phyloP scores from a whole-genome alignment of 2,797 vertebrate species.

The Hyperoplus immaculatus region DNA sequence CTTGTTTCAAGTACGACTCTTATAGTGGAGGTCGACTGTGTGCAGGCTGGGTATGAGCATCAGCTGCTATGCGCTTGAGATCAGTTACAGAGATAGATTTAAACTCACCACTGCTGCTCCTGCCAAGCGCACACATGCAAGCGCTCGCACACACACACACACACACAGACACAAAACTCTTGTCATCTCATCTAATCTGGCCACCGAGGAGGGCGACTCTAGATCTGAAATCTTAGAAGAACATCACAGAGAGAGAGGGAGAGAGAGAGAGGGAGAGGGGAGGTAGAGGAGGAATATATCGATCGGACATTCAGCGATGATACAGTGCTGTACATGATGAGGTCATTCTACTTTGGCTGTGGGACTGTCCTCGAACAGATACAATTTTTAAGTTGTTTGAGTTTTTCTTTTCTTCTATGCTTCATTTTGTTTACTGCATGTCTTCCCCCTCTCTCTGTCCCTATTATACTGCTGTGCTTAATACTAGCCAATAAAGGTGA shows the following conservation, averaged over 20 bases:
- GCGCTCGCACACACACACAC: neutral
- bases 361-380: neutral
- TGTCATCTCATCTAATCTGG: constrained; percentile 65
- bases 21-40: constrained; percentile 18
- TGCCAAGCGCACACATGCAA: neutral
- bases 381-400: neutral
- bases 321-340: constrained; percentile 28
- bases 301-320: constrained; percentile 30
- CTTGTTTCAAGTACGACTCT: constrained; percentile 22
- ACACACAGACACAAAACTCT: constrained; percentile 7
- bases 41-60: constrained; percentile 36
- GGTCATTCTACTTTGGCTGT: constrained; percentile 29
- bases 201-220: constrained; percentile 32
- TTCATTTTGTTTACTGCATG: neutral
- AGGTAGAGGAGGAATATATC: constrained; percentile 37
- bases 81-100: constrained; percentile 43
- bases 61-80: constrained; percentile 47
- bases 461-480: too few relatives aligned
- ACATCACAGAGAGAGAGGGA: constrained; percentile 7
- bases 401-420: neutral
- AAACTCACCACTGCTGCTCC: neutral
- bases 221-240: constrained; percentile 42
- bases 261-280: constrained; percentile 8
- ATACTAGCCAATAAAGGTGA: too few relatives aligned
- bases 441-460: too few relatives aligned